These are phyloP conservation scores for Henricia sp. DNA, from an alignment of 53 echinoderm and acorn worm genomes.

Conservation along the genomic window DNA sequence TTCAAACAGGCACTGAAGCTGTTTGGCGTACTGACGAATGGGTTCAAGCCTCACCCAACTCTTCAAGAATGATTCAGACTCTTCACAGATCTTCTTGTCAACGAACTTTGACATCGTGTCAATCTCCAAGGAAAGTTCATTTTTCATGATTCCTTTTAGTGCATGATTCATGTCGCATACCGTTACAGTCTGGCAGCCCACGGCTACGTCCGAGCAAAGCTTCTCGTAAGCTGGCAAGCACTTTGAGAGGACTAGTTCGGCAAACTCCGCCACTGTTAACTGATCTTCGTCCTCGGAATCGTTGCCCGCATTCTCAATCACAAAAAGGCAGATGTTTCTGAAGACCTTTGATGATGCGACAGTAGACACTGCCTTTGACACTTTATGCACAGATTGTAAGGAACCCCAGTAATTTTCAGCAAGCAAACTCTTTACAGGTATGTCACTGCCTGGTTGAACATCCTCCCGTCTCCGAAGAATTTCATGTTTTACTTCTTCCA, in stretches of 20 bases:
- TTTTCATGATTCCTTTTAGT: conserved; percentile 3
- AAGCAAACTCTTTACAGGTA: conserved; percentile 7
- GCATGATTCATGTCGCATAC: conserved; percentile 5
- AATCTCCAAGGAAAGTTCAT: conserved; percentile 11
- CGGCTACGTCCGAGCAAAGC: neutral
- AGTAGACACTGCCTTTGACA: neutral
- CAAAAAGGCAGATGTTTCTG: conserved; percentile 14
- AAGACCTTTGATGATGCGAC: conserved; percentile 7
- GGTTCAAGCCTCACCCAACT: conserved; percentile 29
- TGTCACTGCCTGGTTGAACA: neutral
- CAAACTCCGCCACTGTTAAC: neutral
- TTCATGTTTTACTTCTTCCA: conserved; percentile 10
- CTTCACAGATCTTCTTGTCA: neutral
- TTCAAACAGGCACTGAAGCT: conserved; percentile 33
- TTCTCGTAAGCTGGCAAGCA: conserved; percentile 5
- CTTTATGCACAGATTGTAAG: neutral
- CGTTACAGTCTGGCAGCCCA: conserved; percentile 12
- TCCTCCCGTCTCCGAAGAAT: conserved; percentile 1
- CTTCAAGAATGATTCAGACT: neutral
- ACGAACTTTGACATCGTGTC: conserved; percentile 7
- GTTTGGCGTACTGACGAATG: conserved; percentile 22
- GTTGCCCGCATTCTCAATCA: neutral
- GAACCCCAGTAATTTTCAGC: conserved; percentile 11
- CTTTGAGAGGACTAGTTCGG: conserved; percentile 17
- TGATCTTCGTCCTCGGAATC: neutral